Conservation (phyloP, 2,113 vertebrate species). For the Microcebus jonahi region DNA sequence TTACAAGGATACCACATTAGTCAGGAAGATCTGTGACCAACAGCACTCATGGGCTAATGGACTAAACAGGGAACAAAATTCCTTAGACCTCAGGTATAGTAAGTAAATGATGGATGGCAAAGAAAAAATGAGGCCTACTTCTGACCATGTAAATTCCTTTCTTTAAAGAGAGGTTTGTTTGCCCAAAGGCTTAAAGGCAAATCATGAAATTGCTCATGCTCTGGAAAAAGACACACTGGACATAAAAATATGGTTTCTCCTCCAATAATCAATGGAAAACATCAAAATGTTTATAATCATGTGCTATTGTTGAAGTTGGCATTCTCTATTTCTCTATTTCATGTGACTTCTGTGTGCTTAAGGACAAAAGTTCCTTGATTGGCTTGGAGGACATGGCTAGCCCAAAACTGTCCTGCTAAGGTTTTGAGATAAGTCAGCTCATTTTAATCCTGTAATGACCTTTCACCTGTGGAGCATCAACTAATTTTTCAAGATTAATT, state of each 20-base stretch:
- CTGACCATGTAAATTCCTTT: constrained; percentile 49
- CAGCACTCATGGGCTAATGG: not conserved
- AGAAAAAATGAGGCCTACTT: not conserved
- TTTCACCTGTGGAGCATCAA: not conserved
- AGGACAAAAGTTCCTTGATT: not conserved
- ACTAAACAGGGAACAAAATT: constrained; percentile 18
- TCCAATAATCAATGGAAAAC: not conserved
- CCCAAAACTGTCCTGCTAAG: not conserved
- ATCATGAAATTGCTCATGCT: constrained; percentile 4
- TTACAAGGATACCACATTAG: not conserved
- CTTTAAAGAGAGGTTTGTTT: constrained; percentile 43
- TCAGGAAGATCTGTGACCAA: constrained; percentile 21
- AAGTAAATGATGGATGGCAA: constrained; percentile 44
- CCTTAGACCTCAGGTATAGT: not conserved
- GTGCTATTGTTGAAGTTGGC: not conserved
- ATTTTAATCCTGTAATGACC: not conserved
- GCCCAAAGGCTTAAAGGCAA: constrained; percentile 31
- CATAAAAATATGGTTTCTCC: constrained; percentile 27
- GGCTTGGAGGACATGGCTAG: not conserved
- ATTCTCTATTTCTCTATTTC: constrained; percentile 24
- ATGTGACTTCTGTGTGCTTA: not conserved
- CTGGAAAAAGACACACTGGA: not conserved
- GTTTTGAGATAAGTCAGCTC: not conserved
- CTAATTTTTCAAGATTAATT: not conserved
- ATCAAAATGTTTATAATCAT: constrained; percentile 11